These are phyloP conservation scores for Cryptotermes secundus DNA, from an alignment of 1,140 invertebrate species.

Conservation along the genomic window DNA sequence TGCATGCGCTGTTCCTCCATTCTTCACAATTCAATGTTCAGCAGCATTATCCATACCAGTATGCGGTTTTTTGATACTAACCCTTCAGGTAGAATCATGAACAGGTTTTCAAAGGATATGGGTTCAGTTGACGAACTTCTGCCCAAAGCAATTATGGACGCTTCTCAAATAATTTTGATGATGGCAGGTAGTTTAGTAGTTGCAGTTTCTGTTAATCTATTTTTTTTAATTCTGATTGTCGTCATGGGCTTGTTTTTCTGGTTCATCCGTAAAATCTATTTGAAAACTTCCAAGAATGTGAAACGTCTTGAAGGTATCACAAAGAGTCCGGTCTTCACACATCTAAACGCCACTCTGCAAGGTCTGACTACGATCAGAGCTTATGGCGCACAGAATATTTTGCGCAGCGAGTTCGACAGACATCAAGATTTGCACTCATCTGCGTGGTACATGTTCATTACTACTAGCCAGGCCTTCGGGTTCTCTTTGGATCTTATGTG, in stretches of 20 bases:
- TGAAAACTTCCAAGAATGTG: slow-evolving; percentile 79
- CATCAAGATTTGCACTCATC: slow-evolving; percentile 70
- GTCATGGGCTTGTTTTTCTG: slow-evolving; percentile 70
- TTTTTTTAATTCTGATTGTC: slow-evolving; percentile 68
- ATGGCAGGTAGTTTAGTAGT: slow-evolving; percentile 65
- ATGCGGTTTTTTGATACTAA: slow-evolving; percentile 82
- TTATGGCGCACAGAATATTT: slow-evolving; percentile 63
- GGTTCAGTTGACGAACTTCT: slow-evolving; percentile 83
- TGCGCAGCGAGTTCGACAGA: slow-evolving; percentile 71
- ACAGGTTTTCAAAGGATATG: slow-evolving; percentile 76
- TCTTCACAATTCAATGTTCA: slow-evolving; percentile 69
- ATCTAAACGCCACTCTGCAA: slow-evolving; percentile 72
- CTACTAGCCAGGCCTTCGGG: slow-evolving; percentile 67
- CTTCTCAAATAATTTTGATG: slow-evolving; percentile 62
- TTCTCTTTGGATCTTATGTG: slow-evolving; percentile 72
- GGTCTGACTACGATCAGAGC: slow-evolving; percentile 81
- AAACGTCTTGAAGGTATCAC: slow-evolving; percentile 82
- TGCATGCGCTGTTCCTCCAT: slow-evolving; percentile 64
- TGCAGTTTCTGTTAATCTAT: slow-evolving; percentile 71
- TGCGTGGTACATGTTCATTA: slow-evolving; percentile 68
- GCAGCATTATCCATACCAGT: slow-evolving; percentile 57
- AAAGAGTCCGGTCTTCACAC: slow-evolving; percentile 73
- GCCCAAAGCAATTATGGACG: slow-evolving; percentile 76
- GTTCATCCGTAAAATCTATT: slow-evolving; percentile 72
- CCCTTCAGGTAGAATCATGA: slow-evolving; percentile 71